Conservation (phyloP, 2,797 vertebrate species). For the Falco concolor region DNA sequence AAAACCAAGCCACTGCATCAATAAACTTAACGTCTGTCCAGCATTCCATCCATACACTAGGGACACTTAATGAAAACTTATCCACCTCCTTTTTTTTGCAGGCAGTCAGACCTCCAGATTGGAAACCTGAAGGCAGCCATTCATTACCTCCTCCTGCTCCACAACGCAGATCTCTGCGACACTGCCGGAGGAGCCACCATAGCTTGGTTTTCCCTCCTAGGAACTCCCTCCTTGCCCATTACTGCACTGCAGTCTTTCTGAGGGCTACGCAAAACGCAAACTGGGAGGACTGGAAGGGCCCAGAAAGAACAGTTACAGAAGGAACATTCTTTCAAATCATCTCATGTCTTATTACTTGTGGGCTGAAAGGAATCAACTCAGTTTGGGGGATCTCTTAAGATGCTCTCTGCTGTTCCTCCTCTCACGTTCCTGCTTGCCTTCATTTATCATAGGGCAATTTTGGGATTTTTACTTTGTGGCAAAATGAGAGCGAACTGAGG, state of each 20-base stretch:
- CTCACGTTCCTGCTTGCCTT: background rate
- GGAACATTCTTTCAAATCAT: background rate
- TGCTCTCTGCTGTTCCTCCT: background rate
- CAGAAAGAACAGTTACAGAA: background rate
- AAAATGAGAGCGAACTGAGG: background rate
- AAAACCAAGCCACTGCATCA: background rate
- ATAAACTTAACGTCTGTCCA: background rate
- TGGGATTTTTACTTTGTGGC: background rate
- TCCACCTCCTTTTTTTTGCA: background rate
- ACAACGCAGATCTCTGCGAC: background rate
- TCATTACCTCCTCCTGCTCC: background rate
- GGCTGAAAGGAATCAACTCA: background rate
- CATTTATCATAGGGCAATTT: background rate
- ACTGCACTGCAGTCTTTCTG: slow-evolving; percentile 70
- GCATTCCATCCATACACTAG: background rate
- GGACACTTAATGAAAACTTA: background rate
- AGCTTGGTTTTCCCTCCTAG: slow-evolving; percentile 24
- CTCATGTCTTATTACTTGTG: background rate
- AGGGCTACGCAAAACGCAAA: background rate
- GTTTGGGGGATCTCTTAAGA: background rate
- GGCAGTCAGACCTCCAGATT: background rate
- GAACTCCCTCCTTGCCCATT: slow-evolving; percentile 5
- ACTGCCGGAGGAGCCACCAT: background rate
- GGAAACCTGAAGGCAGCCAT: background rate
- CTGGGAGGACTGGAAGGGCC: background rate